Evolutionary conservation across 2,888 invertebrate species (phyloP).

Genomic region (Tetrapedia diversipes): DNA sequence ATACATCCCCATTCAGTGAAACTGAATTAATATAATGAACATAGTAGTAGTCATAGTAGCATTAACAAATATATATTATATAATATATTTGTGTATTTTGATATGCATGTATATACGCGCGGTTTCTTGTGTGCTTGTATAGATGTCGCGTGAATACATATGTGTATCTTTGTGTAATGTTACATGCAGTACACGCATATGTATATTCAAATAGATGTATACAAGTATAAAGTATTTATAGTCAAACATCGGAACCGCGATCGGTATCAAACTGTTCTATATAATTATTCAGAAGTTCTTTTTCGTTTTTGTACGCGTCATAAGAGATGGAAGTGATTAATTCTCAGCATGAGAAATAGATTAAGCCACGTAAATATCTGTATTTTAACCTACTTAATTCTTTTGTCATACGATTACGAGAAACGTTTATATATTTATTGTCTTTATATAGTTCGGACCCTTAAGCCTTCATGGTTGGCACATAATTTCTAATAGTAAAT

Average conservation of each 20-base stretch:
- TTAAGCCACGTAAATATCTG: conserved; percentile 52
- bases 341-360: conserved; percentile 50
- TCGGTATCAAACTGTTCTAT: conserved; percentile 41
- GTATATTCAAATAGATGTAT: conserved; percentile 50
- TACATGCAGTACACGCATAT: conserved; percentile 28
- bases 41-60: conserved; percentile 41
- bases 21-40: conserved; percentile 33
- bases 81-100: conserved; percentile 29
- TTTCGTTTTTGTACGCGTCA: conserved; percentile 48
- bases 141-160: not conserved
- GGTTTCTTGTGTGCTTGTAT: not conserved
- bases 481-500: not conserved
- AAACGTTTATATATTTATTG: conserved; percentile 64
- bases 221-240: conserved; percentile 52
- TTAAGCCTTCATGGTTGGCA: conserved; percentile 31
- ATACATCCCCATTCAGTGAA: conserved; percentile 39
- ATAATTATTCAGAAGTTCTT: conserved; percentile 44
- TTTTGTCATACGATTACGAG: conserved; percentile 48
- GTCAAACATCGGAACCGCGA: conserved; percentile 36
- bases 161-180: conserved; percentile 2
- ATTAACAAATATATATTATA: conserved; percentile 32
- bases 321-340: conserved; percentile 54
- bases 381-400: conserved; percentile 43
- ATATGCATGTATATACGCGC: conserved; percentile 47
- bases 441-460: conserved; percentile 51